A percentile compares a stretch with the other conserved stretches of the same genome.
Conservation (phyloP, 2,113 vertebrate species). For the Epinephelus moara region DNA sequence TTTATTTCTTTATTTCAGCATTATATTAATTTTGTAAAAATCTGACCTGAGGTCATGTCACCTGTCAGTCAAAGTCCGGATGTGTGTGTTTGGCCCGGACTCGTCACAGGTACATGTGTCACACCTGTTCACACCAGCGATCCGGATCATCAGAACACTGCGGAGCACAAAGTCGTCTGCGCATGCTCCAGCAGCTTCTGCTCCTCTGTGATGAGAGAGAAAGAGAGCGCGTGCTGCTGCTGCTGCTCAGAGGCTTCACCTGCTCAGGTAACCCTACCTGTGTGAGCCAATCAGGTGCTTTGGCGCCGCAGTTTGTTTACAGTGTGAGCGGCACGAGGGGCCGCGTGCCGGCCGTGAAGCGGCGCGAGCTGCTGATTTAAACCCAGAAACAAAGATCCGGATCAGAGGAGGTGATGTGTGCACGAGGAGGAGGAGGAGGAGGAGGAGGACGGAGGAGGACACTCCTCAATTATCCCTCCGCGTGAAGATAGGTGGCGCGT, state of each 20-base stretch:
- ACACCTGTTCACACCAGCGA: neutral
- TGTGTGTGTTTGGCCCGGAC: too few relatives aligned
- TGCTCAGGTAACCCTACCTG: slow-evolving; percentile 76
- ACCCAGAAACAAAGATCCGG: slow-evolving; percentile 1
- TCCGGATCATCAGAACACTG: neutral
- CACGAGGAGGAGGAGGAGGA: neutral
- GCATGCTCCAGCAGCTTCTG: neutral
- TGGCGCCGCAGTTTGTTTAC: neutral
- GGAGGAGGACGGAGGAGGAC: slow-evolving; percentile 49
- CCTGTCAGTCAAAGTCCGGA: neutral
- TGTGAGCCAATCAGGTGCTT: slow-evolving; percentile 53
- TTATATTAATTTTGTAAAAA: too few relatives aligned
- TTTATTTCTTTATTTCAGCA: neutral
- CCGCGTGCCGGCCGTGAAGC: neutral
- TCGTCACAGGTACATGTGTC: too few relatives aligned
- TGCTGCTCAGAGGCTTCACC: slow-evolving; percentile 36
- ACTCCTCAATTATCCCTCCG: slow-evolving; percentile 94
- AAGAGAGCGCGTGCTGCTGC: neutral
- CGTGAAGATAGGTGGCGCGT: slow-evolving; percentile 98
- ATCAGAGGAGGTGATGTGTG: neutral
- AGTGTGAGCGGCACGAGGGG: neutral
- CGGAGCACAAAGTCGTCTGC: neutral
- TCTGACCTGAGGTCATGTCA: neutral
- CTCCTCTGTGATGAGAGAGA: slow-evolving; percentile 11
- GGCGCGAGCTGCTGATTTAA: too few relatives aligned